Base-by-base conservation (phyloP, 2,797 vertebrate species). In the Smutsia temminckii region DNA sequence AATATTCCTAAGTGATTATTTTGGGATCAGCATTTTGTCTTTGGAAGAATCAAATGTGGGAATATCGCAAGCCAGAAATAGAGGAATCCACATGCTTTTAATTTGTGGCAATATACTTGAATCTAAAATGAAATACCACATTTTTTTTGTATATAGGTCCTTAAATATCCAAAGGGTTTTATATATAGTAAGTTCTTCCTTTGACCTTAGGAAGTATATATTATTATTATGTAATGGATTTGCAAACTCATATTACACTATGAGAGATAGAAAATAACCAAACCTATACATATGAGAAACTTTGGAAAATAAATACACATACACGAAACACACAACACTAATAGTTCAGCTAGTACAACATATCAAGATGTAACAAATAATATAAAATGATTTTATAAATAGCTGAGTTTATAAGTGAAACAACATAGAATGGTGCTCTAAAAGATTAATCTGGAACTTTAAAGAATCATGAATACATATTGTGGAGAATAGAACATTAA, bases 1-100 rank as follows among this genome's bases (percentile, higher is more conserved):
- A 86, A 77, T 95, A 95, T 71, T 78, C 53, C 25, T 75, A 8
- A 77, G 27, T 87, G 46, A 85, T 90, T 92, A 97, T 90, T 96
- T 96, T 55, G 37, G 20, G 66, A 90, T 74, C 32, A 69, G 23
- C 20, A 68, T 49, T 93, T 97, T 75, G 18, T 79, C 66, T 88
- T 80, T 91, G 59, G 85, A 93, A 86, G 69, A 96, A 89, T 75
- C 64, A 85, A 72, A 83, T 64, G 34, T 84, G 92, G 85, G 37
- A 89, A 55, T 69, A 20, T 79, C 14, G 25, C 11, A 95, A 88
- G 55, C 14, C 37, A 92, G 42, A 27, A 49, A 6, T n/a, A 46
- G 21, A 57, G 25, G 17, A 85, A 71, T 23, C 53, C 53, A 95
- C 72, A 79, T 93, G 63, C 53, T 96, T 34, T 71, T 89, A 34